Percentiles rank a stretch among this genome's conserved stretches.
Evolutionary conservation across 2,797 vertebrate genomes (phyloP).

Genomic region (Champsocephalus esox): DNA sequence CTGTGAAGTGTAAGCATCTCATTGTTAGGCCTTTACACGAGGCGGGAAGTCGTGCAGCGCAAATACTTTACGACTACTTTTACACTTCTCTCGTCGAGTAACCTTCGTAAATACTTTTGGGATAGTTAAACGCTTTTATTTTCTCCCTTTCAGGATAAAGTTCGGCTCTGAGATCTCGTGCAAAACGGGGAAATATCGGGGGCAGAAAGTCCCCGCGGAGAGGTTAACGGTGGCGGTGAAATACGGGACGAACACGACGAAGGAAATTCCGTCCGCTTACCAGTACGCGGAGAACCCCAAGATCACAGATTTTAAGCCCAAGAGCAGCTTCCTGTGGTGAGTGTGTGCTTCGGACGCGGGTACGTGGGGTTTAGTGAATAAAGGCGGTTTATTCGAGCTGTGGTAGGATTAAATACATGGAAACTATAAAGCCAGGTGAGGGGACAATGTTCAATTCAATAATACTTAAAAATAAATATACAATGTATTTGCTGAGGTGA

Average conservation of each 20-base stretch:
- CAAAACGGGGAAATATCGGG: slow-evolving; percentile 68
- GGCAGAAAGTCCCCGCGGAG: slow-evolving; percentile 64
- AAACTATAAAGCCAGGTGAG: too few relatives aligned
- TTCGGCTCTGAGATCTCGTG: slow-evolving; percentile 80
- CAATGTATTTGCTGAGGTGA: too few relatives aligned
- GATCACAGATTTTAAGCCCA: slow-evolving; percentile 61
- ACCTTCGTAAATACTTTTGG: accelerated
- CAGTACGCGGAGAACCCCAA: slow-evolving; percentile 82
- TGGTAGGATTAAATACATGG: too few relatives aligned
- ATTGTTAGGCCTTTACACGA: too few relatives aligned
- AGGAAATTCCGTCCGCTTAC: slow-evolving; percentile 47
- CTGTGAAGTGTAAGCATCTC: slow-evolving; percentile 90
- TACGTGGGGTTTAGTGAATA: too few relatives aligned
- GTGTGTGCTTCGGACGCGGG: neutral
- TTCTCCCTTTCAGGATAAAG: slow-evolving; percentile 59
- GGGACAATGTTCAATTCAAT: too few relatives aligned
- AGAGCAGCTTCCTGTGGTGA: slow-evolving; percentile 80
- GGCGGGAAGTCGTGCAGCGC: too few relatives aligned
- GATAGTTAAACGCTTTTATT: neutral
- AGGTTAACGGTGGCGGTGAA: slow-evolving; percentile 58
- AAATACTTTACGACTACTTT: too few relatives aligned
- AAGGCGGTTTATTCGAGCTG: too few relatives aligned
- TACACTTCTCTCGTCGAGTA: too few relatives aligned
- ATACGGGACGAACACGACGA: slow-evolving; percentile 79
- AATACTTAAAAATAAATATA: too few relatives aligned